Conservation (phyloP, 1,140 invertebrate species). For the Acyrthosiphon pisum region DNA sequence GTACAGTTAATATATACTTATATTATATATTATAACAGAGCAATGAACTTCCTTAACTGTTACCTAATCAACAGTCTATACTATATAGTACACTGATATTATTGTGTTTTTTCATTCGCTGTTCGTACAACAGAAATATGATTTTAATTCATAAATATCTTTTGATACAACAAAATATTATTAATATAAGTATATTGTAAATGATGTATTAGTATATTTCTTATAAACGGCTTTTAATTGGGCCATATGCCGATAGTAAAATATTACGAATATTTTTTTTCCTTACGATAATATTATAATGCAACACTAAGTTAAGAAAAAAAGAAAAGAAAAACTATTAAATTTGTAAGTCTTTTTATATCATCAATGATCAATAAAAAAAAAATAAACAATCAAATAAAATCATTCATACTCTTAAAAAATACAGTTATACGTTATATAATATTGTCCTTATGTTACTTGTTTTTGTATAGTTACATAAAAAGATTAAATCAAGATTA, state of each 20-base stretch:
- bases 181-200: background rate
- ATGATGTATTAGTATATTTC: background rate
- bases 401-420: constrained; percentile 15
- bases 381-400: constrained; percentile 21
- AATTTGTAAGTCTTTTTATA: background rate
- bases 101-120: background rate
- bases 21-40: constrained; percentile 29
- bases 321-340: background rate
- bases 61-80: constrained; percentile 8
- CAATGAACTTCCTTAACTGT: constrained; percentile 22
- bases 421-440: background rate
- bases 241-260: background rate
- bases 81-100: background rate
- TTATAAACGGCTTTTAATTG: background rate
- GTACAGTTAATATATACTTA: background rate
- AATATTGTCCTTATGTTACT: background rate
- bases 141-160: constrained; percentile 25
- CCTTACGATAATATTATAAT: background rate
- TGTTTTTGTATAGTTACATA: background rate
- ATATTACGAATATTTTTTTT: background rate
- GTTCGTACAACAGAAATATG: background rate
- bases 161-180: background rate
- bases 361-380: background rate
- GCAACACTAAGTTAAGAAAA: background rate
- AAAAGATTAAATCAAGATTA: background rate